Percentiles rank a stretch among this genome's conserved stretches.
Evolutionary conservation across 2,888 invertebrate species (phyloP).

Genomic region (Hartigia nigra): DNA sequence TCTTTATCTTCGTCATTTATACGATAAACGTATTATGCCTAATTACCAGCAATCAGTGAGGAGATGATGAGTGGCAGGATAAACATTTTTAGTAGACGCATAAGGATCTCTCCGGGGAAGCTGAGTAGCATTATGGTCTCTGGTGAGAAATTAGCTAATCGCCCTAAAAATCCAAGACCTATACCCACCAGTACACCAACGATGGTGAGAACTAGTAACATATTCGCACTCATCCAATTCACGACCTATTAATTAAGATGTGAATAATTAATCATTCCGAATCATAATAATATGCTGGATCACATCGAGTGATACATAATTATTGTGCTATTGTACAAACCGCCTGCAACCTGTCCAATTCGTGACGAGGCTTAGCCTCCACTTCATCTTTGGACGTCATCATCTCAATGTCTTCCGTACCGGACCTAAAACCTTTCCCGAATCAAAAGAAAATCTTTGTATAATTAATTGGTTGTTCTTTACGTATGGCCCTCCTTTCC

Average conservation of each 20-base stretch:
- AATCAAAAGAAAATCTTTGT: not conserved
- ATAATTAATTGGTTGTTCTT: constrained; percentile 21
- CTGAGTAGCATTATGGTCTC: constrained; percentile 71
- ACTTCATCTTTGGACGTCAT: constrained; percentile 49
- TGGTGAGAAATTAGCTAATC: constrained; percentile 65
- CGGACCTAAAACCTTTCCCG: constrained; percentile 18
- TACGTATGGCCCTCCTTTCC: constrained; percentile 41
- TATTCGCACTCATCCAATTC: constrained; percentile 68
- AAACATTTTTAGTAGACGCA: constrained; percentile 77
- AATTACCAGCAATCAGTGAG: constrained; percentile 72
- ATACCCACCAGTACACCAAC: constrained; percentile 70
- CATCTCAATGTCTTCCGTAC: constrained; percentile 50
- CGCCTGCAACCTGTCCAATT: constrained; percentile 43
- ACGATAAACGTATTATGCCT: not conserved
- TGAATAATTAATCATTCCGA: not conserved
- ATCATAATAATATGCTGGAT: not conserved
- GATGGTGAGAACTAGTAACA: constrained; percentile 72
- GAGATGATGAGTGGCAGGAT: constrained; percentile 76
- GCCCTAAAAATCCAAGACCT: constrained; percentile 70
- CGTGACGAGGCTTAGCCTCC: constrained; percentile 23
- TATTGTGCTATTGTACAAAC: constrained; percentile 30
- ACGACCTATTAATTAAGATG: constrained; percentile 42
- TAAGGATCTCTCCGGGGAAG: constrained; percentile 76
- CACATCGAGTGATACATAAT: constrained; percentile 5
- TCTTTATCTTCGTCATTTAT: not conserved